phyloP scores from a whole-genome alignment of 2,797 vertebrate genomes.

The Lithobates sylvaticus region DNA sequence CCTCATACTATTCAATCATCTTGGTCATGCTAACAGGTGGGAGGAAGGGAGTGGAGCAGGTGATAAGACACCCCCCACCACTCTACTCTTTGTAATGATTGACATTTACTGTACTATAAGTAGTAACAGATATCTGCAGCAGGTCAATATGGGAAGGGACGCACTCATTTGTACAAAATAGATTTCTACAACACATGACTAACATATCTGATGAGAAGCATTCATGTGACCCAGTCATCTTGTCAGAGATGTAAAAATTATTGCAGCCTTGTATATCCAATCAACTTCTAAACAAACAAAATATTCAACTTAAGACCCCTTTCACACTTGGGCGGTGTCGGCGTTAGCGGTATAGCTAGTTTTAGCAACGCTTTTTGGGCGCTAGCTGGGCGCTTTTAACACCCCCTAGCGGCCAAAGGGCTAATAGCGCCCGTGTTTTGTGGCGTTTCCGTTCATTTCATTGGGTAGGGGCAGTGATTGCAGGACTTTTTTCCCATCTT shows the following conservation, averaged over 20 bases:
- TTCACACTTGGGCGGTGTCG: too few species aligned
- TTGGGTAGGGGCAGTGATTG: too few species aligned
- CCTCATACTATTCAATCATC: not conserved
- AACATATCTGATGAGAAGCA: not conserved
- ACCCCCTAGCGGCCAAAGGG: too few species aligned
- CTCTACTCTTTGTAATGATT: not conserved
- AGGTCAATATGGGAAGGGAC: not conserved
- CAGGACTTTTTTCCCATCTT: too few species aligned
- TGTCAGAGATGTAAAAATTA: not conserved
- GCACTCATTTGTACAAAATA: not conserved
- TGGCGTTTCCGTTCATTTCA: too few species aligned
- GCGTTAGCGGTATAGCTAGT: too few species aligned
- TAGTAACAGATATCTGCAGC: conserved; percentile 10
- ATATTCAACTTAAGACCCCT: too few species aligned
- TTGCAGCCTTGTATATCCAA: not conserved
- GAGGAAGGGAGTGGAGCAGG: conserved; percentile 27
- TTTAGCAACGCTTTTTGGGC: too few species aligned
- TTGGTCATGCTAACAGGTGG: conserved; percentile 6
- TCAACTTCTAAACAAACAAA: not conserved
- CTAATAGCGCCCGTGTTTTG: too few species aligned
- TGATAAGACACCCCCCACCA: conserved; percentile 11
- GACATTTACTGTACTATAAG: conserved; percentile 37
- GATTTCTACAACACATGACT: conserved; percentile 1
- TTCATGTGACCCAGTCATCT: not conserved
- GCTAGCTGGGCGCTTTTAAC: too few species aligned